Percentiles rank a stretch among this genome's conserved stretches.
These are phyloP conservation scores for Drosophila aldrichi DNA, from an alignment of 2,888 invertebrate species.

Conservation along the genomic window DNA sequence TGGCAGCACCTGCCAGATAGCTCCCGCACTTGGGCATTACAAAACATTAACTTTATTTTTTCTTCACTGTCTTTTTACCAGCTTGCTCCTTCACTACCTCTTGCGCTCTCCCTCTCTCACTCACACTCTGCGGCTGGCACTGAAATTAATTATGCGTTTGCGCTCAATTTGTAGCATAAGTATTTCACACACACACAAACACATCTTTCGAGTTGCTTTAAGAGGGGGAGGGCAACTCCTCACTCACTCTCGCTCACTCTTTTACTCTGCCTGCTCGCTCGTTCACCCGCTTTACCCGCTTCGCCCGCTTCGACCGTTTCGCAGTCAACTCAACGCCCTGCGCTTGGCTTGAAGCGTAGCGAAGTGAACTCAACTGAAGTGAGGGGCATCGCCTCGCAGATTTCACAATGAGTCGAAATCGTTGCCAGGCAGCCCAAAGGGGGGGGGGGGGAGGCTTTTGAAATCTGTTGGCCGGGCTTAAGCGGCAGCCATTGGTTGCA, in stretches of 20 bases:
- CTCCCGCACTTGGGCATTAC: conserved; percentile 71
- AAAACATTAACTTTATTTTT: conserved; percentile 75
- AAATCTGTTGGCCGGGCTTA: conserved; percentile 56
- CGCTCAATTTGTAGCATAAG: conserved; percentile 80
- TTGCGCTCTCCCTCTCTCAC: neutral
- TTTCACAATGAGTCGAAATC: conserved; percentile 67
- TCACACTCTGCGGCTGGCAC: conserved; percentile 37
- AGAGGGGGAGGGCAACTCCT: conserved; percentile 53
- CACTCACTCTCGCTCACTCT: conserved; percentile 13
- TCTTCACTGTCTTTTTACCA: conserved; percentile 32
- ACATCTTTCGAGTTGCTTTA: neutral
- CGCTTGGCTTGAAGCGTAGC: conserved; percentile 52
- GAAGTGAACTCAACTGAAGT: conserved; percentile 54
- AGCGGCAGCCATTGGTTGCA: conserved; percentile 44
- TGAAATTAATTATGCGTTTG: conserved; percentile 82
- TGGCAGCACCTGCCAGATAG: conserved; percentile 40
- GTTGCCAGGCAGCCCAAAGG: conserved; percentile 27
- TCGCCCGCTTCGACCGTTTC: neutral
- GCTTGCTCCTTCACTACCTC: conserved; percentile 2
- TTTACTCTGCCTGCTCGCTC: neutral
- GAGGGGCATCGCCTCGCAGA: conserved; percentile 41
- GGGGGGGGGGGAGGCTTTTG: conserved; percentile 39
- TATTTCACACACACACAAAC: conserved; percentile 44
- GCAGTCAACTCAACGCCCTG: conserved; percentile 31
- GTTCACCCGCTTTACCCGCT: neutral